phyloP scores from a whole-genome alignment of 1,140 invertebrate species.

The Macrosteles quadrilineatus region DNA sequence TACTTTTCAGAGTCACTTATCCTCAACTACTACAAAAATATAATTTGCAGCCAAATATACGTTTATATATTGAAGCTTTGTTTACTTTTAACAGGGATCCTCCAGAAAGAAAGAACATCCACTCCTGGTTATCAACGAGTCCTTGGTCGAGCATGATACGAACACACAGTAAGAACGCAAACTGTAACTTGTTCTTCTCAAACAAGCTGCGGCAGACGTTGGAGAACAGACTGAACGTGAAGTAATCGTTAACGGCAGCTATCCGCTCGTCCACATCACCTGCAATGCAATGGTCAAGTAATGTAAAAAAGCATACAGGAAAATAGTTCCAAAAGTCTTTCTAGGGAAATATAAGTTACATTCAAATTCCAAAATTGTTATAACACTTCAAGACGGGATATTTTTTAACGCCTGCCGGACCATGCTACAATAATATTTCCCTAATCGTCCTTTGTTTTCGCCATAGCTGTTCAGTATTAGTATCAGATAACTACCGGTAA shows the following conservation, averaged over 20 bases:
- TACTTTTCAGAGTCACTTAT: no score
- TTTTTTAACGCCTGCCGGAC: no score
- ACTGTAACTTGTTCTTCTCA: conserved; percentile 71
- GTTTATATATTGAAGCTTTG: no score
- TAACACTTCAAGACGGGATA: no score
- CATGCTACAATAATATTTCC: no score
- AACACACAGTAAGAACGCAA: conserved; percentile 61
- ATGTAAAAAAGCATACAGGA: conserved; percentile 3
- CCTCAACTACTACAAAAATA: no score
- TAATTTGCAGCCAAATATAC: no score
- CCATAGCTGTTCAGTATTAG: no score
- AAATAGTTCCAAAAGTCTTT: not conserved
- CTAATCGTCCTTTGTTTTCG: no score
- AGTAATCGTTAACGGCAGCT: conserved; percentile 63
- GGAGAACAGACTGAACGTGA: conserved; percentile 66
- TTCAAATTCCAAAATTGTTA: no score
- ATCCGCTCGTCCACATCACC: conserved; percentile 65
- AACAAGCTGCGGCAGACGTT: conserved; percentile 74
- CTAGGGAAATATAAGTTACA: no score
- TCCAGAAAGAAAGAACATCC: conserved; percentile 62
- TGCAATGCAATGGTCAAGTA: conserved; percentile 47
- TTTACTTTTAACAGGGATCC: conserved; percentile 44
- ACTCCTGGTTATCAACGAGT: conserved; percentile 58
- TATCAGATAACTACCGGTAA: no score
- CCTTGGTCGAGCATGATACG: conserved; percentile 53